Conservation (phyloP, 2,888 invertebrate genomes). For the Agapostemon virescens region DNA sequence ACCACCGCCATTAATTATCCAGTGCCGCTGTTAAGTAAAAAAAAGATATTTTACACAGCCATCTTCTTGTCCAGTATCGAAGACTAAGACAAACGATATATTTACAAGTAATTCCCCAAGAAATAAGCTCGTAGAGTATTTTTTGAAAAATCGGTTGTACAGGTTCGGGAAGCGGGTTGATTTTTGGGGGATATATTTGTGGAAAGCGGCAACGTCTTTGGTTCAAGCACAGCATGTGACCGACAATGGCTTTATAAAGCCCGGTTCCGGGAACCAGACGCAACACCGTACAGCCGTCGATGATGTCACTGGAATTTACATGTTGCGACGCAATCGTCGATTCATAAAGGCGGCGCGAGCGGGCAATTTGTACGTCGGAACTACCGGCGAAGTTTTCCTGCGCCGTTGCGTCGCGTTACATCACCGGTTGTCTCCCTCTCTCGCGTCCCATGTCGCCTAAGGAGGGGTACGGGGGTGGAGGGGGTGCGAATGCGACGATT, state of each 20-base stretch:
- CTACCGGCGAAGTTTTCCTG: not conserved
- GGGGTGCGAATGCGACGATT: not conserved
- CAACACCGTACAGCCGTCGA: not conserved
- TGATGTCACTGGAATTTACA: conserved; percentile 13
- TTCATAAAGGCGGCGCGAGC: conserved; percentile 1
- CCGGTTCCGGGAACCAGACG: conserved; percentile 1
- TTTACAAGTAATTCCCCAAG: too few species aligned
- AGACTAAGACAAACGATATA: not conserved
- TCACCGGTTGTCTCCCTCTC: not conserved
- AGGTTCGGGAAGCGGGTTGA: not conserved
- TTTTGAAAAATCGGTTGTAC: not conserved
- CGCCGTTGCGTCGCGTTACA: not conserved
- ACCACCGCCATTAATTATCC: too few species aligned
- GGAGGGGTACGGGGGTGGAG: not conserved
- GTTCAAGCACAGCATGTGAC: not conserved
- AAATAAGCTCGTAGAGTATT: not conserved
- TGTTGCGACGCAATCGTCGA: conserved; percentile 8
- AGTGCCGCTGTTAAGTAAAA: too few species aligned
- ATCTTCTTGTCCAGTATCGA: too few species aligned
- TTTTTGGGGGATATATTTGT: not conserved
- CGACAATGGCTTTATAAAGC: conserved; percentile 1
- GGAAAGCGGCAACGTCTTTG: not conserved
- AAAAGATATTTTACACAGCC: too few species aligned
- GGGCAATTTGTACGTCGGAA: conserved; percentile 4
- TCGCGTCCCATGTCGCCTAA: not conserved